Evolutionary conservation across 2,113 vertebrate genomes (phyloP), one percentile per base, ranked within the genome.

Genomic region (Zosterops japonicus): DNA sequence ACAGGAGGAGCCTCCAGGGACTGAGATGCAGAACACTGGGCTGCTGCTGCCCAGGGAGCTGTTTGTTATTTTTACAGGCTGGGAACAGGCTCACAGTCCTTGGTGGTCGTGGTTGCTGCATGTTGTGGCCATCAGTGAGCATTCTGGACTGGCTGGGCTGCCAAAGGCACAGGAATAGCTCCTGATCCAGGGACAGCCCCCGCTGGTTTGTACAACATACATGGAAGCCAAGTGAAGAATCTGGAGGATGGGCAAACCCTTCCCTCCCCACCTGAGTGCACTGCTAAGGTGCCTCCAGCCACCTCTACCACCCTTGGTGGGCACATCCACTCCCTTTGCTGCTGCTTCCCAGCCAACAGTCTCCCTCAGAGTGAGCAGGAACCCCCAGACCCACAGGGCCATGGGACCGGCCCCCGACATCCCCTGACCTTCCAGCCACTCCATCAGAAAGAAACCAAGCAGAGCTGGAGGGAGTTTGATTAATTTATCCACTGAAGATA

Each of bases 401-500:
- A 39, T 39, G 39, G 39, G 39, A 39, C 39, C 39, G 39, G 29
- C 17, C n/a, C n/a, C 28, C 0, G 0, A 3, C 25, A 41, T 4
- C n/a, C 44, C 79, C 10, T 50, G 71, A 29, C n/a, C 33, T 63
- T 3, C 3, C 67, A 83, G 6, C 27, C 59, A 29, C 28, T 69
- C 76, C 27, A 1, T 7, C 23, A 15, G 64, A 90, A 96, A 95
- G 79, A 93, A 87, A 94, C 33, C 92, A 87, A 91, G 80, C 59
- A n/a, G 80, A 95, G 36, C 61, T 8, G 27, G 76, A 90, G 83
- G 76, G 68, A 57, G 64, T 93, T 96, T 61, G 88, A 90, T 71
- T 12, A 85, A 44, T 97, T 96, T 96, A 97, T 97, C 94, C 92
- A 97, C 88, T 86, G 95, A 92, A 97, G 90, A 95, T 96, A 97